Evolutionary conservation across 2,797 vertebrate genomes (phyloP), one percentile per base, ranked within the genome.

Genomic region (Staurois parvus): DNA sequence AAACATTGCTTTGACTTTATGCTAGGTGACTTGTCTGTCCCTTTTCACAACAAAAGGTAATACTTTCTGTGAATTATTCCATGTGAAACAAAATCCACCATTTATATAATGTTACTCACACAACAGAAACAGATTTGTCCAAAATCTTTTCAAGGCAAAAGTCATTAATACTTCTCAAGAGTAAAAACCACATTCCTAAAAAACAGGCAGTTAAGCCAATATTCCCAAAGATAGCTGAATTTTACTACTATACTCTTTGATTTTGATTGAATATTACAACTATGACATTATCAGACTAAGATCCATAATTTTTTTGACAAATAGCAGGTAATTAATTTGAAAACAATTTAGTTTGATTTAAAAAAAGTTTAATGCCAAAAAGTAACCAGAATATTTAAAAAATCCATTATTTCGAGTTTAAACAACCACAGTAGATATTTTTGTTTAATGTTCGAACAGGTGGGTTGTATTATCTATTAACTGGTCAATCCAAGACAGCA

Each of bases 81-180:
- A 68, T 13, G 80, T 73, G 85, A 86, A 86, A 86, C 59, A 52
- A 32, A 83, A 86, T 83, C 76, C 70, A 34, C 74, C 79, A 70
- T 77, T 76, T 82, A 86, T 76, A 77, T 40, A 81, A 82, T 78
- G 79, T 76, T 82, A 86, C 73, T 19, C 56, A 82, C 67, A 86
- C 72, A 72, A 76, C 59, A 79, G 52, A 86, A 79, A 76, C 84
- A 70, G 52, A 59, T 59, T 59, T 59, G 52, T 59, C 52, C 52
- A 30, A 72, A 83, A 32, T 56, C 72, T 83, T 75, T 83, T 83
- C 80, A 64, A 74, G 21, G n/a, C 30, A 83, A 59, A 74, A 62
- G 70, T 74, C 72, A 83, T 75, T 70, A 83, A 83, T 83, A 83
- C 80, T 74, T 30, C 74, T 83, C 56, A 74, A 83, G 72, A 45